phyloP scores from a whole-genome alignment of 2,113 vertebrate genomes.

The Lagenorhynchus albirostris region DNA sequence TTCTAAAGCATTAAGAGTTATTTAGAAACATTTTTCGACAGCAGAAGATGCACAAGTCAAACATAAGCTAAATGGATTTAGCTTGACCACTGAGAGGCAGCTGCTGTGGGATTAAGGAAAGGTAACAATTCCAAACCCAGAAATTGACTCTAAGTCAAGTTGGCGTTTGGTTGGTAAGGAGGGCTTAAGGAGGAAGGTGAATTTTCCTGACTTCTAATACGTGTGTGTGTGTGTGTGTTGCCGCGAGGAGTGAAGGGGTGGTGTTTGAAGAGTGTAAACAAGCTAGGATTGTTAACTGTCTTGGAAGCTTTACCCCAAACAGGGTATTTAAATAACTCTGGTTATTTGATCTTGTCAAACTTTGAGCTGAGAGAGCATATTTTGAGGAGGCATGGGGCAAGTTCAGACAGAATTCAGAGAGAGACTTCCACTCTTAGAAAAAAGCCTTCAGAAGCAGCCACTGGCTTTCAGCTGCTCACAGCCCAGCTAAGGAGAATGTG shows the following conservation, averaged over 20 bases:
- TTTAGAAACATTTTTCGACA: background rate
- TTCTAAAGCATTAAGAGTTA: conserved; percentile 52
- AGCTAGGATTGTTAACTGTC: conserved; percentile 10
- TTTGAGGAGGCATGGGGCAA: background rate
- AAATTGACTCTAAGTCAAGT: background rate
- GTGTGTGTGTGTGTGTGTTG: background rate
- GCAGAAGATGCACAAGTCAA: conserved; percentile 20
- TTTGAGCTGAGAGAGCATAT: background rate
- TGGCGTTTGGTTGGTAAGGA: background rate
- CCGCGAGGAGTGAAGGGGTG: background rate
- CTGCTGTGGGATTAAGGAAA: background rate
- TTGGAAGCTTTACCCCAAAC: conserved; percentile 23
- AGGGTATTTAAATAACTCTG: conserved; percentile 5
- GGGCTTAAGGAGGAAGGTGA: background rate
- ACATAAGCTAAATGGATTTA: conserved; percentile 53
- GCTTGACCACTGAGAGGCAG: conserved; percentile 36
- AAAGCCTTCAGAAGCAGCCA: background rate
- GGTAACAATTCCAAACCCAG: background rate
- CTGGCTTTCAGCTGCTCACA: conserved; percentile 4
- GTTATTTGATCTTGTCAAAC: conserved; percentile 37
- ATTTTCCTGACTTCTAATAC: background rate
- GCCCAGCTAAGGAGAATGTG: background rate
- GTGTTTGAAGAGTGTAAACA: background rate
- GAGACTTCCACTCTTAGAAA: background rate
- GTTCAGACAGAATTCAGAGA: background rate